Conservation (phyloP, 1,140 invertebrate species). For the Trigoniulus corallinus region DNA sequence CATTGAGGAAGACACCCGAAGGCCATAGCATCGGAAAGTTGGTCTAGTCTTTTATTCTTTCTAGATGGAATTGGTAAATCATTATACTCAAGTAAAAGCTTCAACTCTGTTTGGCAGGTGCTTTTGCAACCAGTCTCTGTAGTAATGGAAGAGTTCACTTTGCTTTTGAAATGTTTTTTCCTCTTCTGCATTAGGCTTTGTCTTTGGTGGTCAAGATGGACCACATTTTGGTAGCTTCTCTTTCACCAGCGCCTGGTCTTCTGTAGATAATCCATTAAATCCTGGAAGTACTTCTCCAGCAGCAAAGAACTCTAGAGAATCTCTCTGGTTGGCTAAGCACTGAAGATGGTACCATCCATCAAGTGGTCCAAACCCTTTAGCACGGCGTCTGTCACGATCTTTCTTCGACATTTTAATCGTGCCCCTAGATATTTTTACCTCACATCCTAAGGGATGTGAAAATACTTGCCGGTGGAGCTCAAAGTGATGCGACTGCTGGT, state of each 20-base stretch:
- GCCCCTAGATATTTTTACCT: conserved; percentile 67
- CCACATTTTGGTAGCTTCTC: conserved; percentile 44
- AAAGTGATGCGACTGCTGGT: too few species aligned
- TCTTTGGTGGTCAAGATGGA: conserved; percentile 6
- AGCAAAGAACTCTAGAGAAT: conserved; percentile 56
- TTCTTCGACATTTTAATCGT: conserved; percentile 68
- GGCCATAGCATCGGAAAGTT: conserved; percentile 60
- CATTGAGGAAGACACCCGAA: conserved; percentile 73
- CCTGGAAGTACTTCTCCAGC: conserved; percentile 57
- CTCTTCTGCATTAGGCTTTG: conserved; percentile 13
- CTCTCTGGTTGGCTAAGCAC: conserved; percentile 68
- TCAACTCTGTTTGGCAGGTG: conserved; percentile 36
- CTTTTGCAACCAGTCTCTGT: conserved; percentile 37
- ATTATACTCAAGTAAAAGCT: conserved; percentile 50
- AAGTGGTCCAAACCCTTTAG: conserved; percentile 44
- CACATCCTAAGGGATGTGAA: too few species aligned
- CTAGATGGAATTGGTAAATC: conserved; percentile 45
- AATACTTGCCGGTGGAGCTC: too few species aligned
- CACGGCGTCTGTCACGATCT: conserved; percentile 65
- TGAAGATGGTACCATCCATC: conserved; percentile 76
- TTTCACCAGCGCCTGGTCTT: conserved; percentile 53
- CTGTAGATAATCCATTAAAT: conserved; percentile 47
- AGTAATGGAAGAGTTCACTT: conserved; percentile 57
- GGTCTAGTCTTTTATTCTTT: conserved; percentile 49
- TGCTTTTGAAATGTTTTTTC: conserved; percentile 39